Conservation (phyloP, 1,140 invertebrate species). For the Pogonomyrmex californicus region DNA sequence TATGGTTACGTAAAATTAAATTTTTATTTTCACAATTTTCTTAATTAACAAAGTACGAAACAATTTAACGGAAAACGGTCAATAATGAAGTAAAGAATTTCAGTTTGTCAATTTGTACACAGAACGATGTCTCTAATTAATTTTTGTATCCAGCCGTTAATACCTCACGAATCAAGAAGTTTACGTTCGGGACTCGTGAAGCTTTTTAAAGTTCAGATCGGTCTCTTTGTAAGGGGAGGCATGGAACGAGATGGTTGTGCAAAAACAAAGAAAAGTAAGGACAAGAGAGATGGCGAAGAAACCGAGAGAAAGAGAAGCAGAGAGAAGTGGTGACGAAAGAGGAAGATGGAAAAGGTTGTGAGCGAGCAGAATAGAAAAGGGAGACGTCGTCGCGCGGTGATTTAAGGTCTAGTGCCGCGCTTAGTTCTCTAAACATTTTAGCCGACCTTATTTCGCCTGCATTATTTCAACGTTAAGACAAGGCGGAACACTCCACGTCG, state of each 20-base stretch:
- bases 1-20: not conserved
- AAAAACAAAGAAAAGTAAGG: constrained; percentile 41
- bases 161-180: constrained; percentile 65
- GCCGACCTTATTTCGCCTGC: constrained; percentile 82
- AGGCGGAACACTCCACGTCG: constrained; percentile 70
- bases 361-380: constrained; percentile 15
- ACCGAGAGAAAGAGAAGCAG: constrained; percentile 30
- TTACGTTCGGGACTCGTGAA: constrained; percentile 52
- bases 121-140: constrained; percentile 68
- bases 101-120: not conserved
- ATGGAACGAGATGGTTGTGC: constrained; percentile 51
- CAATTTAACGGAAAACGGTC: not conserved
- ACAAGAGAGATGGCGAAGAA: constrained; percentile 20
- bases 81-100: constrained; percentile 49
- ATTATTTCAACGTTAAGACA: constrained; percentile 83
- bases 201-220: constrained; percentile 75
- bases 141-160: constrained; percentile 74
- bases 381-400: constrained; percentile 74
- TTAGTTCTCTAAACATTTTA: constrained; percentile 84
- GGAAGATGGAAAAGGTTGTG: constrained; percentile 26
- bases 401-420: constrained; percentile 75
- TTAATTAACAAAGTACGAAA: not conserved
- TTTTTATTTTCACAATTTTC: not conserved
- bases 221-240: constrained; percentile 65
- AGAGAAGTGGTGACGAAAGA: constrained; percentile 3